Percentiles rank a stretch among this genome's conserved stretches.
Conservation (phyloP, 2,888 invertebrate genomes). For the Sicus ferrugineus region DNA sequence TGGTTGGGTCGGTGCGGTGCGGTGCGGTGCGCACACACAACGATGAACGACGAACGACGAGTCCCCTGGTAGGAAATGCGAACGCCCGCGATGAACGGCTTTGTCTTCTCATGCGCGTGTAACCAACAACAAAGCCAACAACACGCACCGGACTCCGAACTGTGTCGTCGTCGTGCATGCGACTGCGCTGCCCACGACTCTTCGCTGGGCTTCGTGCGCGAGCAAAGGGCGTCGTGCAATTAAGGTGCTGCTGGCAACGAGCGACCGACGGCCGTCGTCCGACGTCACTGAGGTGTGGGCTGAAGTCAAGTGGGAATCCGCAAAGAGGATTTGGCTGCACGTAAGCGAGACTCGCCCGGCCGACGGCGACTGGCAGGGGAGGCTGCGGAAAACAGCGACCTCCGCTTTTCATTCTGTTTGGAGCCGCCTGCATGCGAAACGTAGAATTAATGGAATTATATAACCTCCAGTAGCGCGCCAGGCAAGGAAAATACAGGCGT, state of each 20-base stretch:
- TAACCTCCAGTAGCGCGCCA: too few species aligned
- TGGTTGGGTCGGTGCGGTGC: too few species aligned
- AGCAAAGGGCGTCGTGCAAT: constrained; percentile 17
- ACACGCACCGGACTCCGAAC: too few species aligned
- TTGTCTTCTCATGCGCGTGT: neutral
- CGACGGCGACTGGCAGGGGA: neutral
- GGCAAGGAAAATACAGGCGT: too few species aligned
- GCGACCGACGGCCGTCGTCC: neutral
- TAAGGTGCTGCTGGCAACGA: constrained; percentile 1
- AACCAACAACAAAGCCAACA: neutral
- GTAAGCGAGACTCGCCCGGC: neutral
- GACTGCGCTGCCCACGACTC: neutral
- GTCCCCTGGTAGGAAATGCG: too few species aligned
- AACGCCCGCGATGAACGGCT: neutral
- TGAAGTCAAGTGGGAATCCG: constrained; percentile 1
- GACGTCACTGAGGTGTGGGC: neutral
- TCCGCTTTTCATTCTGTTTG: constrained; percentile 22
- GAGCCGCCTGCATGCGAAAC: constrained; percentile 10
- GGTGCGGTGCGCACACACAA: too few species aligned
- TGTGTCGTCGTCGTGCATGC: too few species aligned
- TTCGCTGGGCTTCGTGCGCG: neutral
- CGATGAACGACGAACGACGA: neutral
- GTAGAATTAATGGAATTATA: constrained; percentile 20
- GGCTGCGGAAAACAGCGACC: constrained; percentile 20
- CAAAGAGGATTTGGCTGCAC: neutral